Evolutionary conservation across 1,140 invertebrate genomes (phyloP).

Genomic region (Trinorchestia longiramus): DNA sequence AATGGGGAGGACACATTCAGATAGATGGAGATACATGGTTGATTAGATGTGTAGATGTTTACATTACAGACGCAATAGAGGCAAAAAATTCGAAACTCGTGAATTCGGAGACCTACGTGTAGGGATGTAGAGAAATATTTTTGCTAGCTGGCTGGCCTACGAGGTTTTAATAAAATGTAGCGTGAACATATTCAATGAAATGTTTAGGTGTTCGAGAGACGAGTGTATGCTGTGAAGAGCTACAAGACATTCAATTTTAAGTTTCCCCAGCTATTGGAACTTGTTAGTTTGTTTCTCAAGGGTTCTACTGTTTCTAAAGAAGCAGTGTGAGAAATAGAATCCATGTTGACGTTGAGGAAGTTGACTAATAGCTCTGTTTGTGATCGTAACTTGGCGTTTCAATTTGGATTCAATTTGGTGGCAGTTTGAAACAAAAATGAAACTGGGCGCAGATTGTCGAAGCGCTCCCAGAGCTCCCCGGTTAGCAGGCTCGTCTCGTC

Average conservation of each 20-base stretch:
- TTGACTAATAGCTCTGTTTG: neutral
- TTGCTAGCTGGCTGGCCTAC: neutral
- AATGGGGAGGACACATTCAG: too few species aligned
- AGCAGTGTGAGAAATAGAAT: neutral
- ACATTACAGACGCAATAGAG: neutral
- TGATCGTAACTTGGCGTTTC: neutral
- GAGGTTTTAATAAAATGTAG: neutral
- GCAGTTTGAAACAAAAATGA: neutral
- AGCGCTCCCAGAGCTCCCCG: too few species aligned
- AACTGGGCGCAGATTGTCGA: neutral
- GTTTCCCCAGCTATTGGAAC: neutral
- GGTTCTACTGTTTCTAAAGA: neutral
- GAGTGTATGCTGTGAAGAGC: neutral
- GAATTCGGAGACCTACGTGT: neutral
- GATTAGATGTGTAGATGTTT: too few species aligned
- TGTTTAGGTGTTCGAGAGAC: neutral
- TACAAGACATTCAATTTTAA: neutral
- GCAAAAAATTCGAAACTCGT: neutral
- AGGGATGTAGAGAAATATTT: neutral
- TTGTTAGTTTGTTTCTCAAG: neutral
- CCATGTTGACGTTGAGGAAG: neutral
- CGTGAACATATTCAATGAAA: neutral
- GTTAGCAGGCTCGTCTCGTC: neutral
- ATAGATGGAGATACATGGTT: too few species aligned
- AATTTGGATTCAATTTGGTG: neutral